Percentiles rank a stretch among this genome's conserved stretches.
Evolutionary conservation across 2,113 vertebrate genomes (phyloP).

Genomic region (Tychaedon coryphoeus): DNA sequence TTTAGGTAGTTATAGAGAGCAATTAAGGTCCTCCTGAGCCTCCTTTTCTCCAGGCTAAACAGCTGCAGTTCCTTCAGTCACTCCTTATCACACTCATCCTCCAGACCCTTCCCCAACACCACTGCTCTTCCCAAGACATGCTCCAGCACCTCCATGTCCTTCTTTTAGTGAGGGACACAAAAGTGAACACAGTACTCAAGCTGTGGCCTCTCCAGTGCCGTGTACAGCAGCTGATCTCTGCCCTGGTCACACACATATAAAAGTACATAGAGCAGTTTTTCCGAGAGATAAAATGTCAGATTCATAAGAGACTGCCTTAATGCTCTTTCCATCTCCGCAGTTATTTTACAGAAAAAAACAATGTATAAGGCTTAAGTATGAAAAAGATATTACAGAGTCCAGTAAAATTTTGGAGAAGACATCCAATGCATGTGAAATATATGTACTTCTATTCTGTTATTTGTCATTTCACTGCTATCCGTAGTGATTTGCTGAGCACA

Average conservation of each 20-base stretch:
- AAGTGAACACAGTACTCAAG: not conserved
- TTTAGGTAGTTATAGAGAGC: not conserved
- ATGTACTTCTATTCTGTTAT: not conserved
- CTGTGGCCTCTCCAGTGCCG: not conserved
- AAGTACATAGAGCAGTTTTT: not conserved
- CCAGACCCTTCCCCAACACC: not conserved
- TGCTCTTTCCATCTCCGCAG: not conserved
- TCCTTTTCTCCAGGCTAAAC: not conserved
- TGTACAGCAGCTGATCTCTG: accelerated
- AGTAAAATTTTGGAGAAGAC: not conserved
- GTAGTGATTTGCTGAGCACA: not conserved
- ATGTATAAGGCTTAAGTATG: not conserved
- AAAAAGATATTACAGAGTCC: not conserved
- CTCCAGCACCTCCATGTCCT: not conserved
- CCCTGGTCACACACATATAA: not conserved
- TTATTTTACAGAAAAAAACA: not conserved
- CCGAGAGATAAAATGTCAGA: not conserved
- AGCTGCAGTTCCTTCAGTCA: not conserved
- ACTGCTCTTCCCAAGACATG: not conserved
- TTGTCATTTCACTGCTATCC: not conserved
- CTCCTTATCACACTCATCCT: not conserved
- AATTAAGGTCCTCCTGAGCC: not conserved
- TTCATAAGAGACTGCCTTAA: not conserved
- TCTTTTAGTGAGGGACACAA: not conserved
- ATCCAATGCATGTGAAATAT: not conserved